Base-by-base conservation (phyloP, 2,888 invertebrate species). In the Dastarcus helophoroides region DNA sequence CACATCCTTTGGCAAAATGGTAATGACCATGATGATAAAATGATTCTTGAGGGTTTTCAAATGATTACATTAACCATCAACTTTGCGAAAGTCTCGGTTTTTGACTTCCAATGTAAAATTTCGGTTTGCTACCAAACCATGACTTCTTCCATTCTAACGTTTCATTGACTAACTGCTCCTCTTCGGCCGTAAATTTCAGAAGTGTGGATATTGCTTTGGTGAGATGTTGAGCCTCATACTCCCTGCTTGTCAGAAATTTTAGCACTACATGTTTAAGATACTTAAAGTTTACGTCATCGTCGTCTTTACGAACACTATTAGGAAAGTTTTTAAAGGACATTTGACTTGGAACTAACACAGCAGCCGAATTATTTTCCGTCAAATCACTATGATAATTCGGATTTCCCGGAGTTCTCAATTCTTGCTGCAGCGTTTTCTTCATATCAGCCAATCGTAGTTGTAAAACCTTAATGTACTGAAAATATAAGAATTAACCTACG, bases 211-310 rank as follows among this genome's bases (percentile, higher is more conserved):
- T 81, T 1, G 91, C 91, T 51, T 84, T 76, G 8, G 89, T 88
- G 50, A 93, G 65, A 60, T 93, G 91, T 12, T 88, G 71, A 22
- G 91, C 90, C 69, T 91, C 78, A 16, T 78, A 69, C 61, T 91
- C 91, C 39, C 85, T 70, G 54, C 85, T 80, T 0, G 91, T 91
- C 49, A 93, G 70, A 62, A 93, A 93, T 55, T 90, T 88, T 3
- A 93, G 79, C 38, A 93, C 76, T 40, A 93, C 93, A 64, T 93
- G 90, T 54, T 90, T 91, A 34, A 93, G 67, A 59, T 93, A 93
- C 56, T 76, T 75, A 53, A 83, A 81, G 63, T 82, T 85, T 26
- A 84, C 75, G 49, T 83, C 80, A 36, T 78, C 73, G 46, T 68
- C 68, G 39, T 60, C 60, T 31, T 56, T 51, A 26, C 46, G 46